Percentiles rank a stretch among this genome's conserved stretches.
Conservation (phyloP, 2,113 vertebrate species). For the Zapornia atra region DNA sequence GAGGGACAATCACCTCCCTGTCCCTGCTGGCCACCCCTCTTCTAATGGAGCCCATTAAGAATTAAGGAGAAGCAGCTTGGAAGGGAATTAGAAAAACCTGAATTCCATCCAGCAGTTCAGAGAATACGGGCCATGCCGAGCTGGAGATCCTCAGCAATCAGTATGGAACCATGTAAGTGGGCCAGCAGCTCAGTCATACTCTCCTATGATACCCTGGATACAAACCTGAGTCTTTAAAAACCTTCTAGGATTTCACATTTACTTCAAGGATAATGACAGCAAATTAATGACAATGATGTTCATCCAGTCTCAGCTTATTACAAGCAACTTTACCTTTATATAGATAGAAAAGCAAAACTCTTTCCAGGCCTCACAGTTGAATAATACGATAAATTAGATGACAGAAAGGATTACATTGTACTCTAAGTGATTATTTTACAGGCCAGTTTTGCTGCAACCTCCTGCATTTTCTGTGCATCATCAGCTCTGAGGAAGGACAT, state of each 20-base stretch:
- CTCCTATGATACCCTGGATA: not conserved
- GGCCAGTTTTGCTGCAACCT: not conserved
- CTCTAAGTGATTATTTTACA: constrained; percentile 7
- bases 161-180: not conserved
- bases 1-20: too few relatives aligned
- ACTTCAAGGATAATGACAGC: not conserved
- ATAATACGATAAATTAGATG: not conserved
- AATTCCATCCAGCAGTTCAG: not conserved
- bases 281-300: not conserved
- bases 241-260: not conserved
- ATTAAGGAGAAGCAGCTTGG: not conserved
- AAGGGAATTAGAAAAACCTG: not conserved
- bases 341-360: not conserved
- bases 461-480: not conserved
- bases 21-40: too few relatives aligned
- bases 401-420: not conserved
- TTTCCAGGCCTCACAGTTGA: not conserved
- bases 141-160: not conserved
- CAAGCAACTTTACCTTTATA: not conserved
- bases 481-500: not conserved
- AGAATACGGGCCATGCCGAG: not conserved
- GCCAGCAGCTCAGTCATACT: not conserved
- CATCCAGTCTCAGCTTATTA: not conserved
- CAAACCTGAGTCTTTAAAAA: not conserved
- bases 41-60: too few relatives aligned